A percentile compares a stretch with the other conserved stretches of the same genome.
These are phyloP conservation scores for Phataginus tetradactyla DNA, from an alignment of 2,797 vertebrate species.

Conservation along the genomic window DNA sequence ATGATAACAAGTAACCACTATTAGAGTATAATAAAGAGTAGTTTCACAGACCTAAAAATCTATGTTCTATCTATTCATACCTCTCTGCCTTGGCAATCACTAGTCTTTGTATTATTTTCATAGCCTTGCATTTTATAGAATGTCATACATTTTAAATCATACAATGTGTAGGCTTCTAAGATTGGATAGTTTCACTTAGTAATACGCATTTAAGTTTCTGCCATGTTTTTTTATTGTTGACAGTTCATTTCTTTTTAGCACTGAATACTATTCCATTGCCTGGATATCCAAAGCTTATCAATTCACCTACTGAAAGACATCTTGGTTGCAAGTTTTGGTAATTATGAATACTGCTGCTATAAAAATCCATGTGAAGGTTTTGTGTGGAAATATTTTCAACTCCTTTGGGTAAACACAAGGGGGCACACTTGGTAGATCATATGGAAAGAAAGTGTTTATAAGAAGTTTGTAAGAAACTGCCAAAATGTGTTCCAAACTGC, in stretches of 20 bases:
- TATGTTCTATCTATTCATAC: not conserved
- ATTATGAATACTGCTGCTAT: not conserved
- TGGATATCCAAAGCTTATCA: not conserved
- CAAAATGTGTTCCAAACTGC: not conserved
- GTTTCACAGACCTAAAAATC: not conserved
- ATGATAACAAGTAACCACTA: not conserved
- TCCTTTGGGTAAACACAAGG: not conserved
- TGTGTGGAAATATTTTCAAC: not conserved
- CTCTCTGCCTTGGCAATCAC: not conserved
- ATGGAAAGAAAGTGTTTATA: not conserved
- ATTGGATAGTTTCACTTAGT: not conserved
- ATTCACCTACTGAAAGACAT: not conserved
- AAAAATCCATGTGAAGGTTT: not conserved
- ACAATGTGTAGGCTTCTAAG: not conserved
- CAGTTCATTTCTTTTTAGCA: not conserved
- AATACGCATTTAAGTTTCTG: not conserved
- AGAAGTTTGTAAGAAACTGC: not conserved
- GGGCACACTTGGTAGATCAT: not conserved
- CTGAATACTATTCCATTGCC: not conserved
- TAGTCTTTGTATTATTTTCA: not conserved
- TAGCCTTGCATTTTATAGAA: not conserved
- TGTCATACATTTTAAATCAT: not conserved
- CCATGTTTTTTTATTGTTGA: not conserved
- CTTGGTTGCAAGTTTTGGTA: not conserved
- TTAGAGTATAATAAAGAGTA: not conserved